Conservation (phyloP, 2,888 invertebrate genomes). For the Pterostichus madidus region DNA sequence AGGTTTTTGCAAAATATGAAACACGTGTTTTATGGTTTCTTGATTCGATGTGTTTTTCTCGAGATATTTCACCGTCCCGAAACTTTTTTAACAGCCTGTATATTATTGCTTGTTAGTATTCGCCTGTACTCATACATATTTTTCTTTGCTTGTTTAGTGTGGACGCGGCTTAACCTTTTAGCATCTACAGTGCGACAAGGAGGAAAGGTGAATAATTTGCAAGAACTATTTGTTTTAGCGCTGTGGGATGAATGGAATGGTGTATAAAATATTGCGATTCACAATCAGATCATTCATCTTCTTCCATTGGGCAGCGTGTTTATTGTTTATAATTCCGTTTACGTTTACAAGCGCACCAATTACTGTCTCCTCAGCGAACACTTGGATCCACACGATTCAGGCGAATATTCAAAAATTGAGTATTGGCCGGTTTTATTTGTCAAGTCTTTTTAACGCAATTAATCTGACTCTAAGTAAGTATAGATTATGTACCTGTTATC, state of each 20-base stretch:
- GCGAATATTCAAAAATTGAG: background rate
- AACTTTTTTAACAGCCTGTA: too few species aligned
- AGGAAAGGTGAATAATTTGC: background rate
- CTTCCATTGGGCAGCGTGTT: conserved; percentile 49
- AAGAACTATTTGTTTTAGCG: background rate
- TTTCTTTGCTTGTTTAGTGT: background rate
- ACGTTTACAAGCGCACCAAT: background rate
- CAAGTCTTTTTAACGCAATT: conserved; percentile 1
- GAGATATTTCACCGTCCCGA: too few species aligned
- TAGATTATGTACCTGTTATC: background rate
- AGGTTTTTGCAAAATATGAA: too few species aligned
- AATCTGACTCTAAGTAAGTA: conserved; percentile 37
- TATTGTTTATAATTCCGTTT: conserved; percentile 28
- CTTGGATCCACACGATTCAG: conserved; percentile 6
- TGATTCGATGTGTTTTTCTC: too few species aligned
- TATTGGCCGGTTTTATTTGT: background rate
- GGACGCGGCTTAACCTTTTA: background rate
- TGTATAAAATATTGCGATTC: background rate
- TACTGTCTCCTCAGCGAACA: conserved; percentile 14
- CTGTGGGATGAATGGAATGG: background rate
- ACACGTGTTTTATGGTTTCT: too few species aligned
- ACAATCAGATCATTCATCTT: background rate
- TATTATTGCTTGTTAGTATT: too few species aligned
- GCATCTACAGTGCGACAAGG: background rate
- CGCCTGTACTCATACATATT: too few species aligned